Percentiles rank a stretch among this genome's conserved stretches.
Evolutionary conservation across 2,113 vertebrate genomes (phyloP).

Genomic region (Hippocampus barbouri): DNA sequence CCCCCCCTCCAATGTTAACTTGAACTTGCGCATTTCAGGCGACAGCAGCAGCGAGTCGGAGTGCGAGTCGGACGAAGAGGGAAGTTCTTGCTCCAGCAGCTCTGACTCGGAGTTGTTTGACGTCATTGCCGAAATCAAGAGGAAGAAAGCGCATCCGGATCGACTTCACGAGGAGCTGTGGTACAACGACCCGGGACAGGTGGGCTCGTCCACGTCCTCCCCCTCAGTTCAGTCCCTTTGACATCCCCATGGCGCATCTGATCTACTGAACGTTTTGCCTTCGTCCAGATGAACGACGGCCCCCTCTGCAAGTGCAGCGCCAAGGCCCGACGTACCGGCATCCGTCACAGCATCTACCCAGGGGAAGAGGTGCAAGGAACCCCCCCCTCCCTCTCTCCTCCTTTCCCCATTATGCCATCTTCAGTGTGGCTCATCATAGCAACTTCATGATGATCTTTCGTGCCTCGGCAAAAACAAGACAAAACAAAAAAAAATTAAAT

Average conservation of each 20-base stretch:
- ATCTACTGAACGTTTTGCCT: conserved; percentile 30
- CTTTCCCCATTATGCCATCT: not conserved
- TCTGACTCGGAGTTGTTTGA: conserved; percentile 95
- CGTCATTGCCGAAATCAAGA: conserved; percentile 96
- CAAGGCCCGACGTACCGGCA: conserved; percentile 93
- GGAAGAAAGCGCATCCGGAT: conserved; percentile 96
- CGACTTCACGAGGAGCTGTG: conserved; percentile 95
- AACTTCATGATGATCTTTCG: not conserved
- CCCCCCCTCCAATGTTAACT: not conserved
- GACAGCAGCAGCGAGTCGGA: conserved; percentile 91
- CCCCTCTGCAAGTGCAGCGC: conserved; percentile 97
- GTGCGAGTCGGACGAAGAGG: conserved; percentile 85
- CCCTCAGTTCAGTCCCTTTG: not conserved
- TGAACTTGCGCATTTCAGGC: conserved; percentile 37
- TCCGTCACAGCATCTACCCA: conserved; percentile 97
- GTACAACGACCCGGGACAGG: conserved; percentile 98
- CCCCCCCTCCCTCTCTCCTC: accelerated
- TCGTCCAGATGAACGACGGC: conserved; percentile 94
- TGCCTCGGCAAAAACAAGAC: not conserved
- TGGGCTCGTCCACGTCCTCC: conserved; percentile 34
- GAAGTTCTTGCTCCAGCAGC: conserved; percentile 90
- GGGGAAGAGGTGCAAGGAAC: conserved; percentile 85
- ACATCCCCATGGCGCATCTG: too few species aligned
- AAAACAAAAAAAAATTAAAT: too few species aligned
- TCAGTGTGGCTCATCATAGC: too few species aligned